Conservation (phyloP, 2,888 invertebrate species). For the Rotaria magnacalcarata region DNA sequence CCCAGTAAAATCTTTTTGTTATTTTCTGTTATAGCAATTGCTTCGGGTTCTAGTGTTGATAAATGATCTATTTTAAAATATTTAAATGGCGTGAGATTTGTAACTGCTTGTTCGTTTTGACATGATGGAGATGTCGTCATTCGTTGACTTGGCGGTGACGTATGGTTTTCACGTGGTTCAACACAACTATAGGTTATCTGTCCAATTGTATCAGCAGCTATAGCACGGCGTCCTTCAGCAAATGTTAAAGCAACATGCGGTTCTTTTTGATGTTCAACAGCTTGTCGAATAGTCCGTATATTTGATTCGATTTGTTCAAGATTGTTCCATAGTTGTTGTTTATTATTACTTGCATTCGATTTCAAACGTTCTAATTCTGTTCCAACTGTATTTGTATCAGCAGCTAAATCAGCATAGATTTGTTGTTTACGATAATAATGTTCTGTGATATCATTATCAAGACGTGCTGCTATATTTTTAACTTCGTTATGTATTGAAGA, state of each 20-base stretch:
- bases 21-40: conserved; percentile 33
- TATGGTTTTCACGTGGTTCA: not conserved
- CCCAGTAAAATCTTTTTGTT: conserved; percentile 28
- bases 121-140: not conserved
- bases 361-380: conserved; percentile 22
- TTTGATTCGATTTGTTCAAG: conserved; percentile 17
- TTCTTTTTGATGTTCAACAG: conserved; percentile 27
- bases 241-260: not conserved
- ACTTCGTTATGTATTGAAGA: conserved; percentile 2
- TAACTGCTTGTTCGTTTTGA: not conserved
- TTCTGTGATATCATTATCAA: conserved; percentile 33
- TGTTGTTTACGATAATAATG: conserved; percentile 21
- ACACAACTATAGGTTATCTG: not conserved
- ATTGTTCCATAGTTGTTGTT: conserved; percentile 20
- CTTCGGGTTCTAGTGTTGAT: conserved; percentile 8
- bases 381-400: not conserved
- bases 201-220: not conserved
- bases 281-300: not conserved
- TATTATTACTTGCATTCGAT: not conserved
- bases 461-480: not conserved
- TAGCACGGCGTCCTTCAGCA: conserved; percentile 7
- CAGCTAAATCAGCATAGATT: conserved; percentile 13
- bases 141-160: not conserved
- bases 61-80: conserved; percentile 6
- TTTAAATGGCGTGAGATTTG: not conserved